These are phyloP conservation scores for Calcarius lapponicus DNA, from an alignment of 2,797 vertebrate species.

Conservation along the genomic window DNA sequence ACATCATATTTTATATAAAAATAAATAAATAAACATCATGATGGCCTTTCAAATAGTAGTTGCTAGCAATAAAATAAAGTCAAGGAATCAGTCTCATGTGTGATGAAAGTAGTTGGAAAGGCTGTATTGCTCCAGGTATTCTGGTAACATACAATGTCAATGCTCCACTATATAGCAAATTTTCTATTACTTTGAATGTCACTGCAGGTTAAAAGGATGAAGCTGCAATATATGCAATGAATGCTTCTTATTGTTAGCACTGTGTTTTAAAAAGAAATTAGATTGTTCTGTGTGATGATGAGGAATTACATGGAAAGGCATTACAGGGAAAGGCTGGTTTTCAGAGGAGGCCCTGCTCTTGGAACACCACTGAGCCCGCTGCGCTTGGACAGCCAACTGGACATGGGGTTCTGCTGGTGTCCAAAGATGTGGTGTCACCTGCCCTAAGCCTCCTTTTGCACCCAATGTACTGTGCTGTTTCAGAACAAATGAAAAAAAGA, in stretches of 20 bases:
- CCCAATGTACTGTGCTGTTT: not conserved
- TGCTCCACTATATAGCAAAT: not conserved
- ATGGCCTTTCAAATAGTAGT: conserved; percentile 46
- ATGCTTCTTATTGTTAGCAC: not conserved
- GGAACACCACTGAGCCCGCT: not conserved
- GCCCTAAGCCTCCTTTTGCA: not conserved
- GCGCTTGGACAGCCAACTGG: fast-evolving
- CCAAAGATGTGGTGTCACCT: not conserved
- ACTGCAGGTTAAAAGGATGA: not conserved
- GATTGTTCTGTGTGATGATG: not conserved
- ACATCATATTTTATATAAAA: conserved; percentile 20
- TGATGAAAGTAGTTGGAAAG: conserved; percentile 11
- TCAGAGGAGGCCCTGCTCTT: not conserved
- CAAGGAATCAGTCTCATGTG: conserved; percentile 10
- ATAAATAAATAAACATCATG: not conserved
- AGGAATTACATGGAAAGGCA: not conserved
- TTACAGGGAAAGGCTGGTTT: not conserved
- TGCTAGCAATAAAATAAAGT: conserved; percentile 33
- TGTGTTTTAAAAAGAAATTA: not conserved
- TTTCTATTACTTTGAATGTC: not conserved
- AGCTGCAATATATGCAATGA: not conserved
- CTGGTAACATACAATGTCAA: not conserved
- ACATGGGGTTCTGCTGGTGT: fast-evolving
- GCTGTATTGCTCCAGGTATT: not conserved
- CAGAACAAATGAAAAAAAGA: conserved; percentile 69